A percentile compares a stretch with the other conserved stretches of the same genome.
These are phyloP conservation scores for Ceratitis capitata DNA, from an alignment of 1,140 invertebrate species.

Conservation along the genomic window DNA sequence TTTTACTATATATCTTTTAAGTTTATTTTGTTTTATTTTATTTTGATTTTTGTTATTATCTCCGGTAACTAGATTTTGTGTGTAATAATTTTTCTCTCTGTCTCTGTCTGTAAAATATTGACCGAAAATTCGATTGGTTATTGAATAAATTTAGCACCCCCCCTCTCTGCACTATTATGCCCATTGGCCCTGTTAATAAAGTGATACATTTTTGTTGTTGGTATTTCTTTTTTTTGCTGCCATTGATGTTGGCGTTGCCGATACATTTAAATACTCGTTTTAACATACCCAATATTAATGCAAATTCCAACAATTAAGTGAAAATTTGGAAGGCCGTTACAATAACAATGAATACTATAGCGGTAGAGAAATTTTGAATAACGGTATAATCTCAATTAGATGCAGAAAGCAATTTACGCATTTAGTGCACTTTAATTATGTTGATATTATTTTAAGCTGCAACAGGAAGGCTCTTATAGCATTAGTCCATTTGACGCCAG, in stretches of 20 bases:
- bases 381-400: not conserved
- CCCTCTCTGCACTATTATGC: not conserved
- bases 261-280: too few species aligned
- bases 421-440: conserved; percentile 28
- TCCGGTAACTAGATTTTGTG: too few species aligned
- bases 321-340: not conserved
- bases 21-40: too few species aligned
- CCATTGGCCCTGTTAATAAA: not conserved
- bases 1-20: too few species aligned
- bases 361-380: too few species aligned
- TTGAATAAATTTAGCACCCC: too few species aligned
- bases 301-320: conserved; percentile 2
- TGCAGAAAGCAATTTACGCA: conserved; percentile 21
- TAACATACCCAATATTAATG: not conserved
- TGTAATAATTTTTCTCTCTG: too few species aligned
- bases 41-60: too few species aligned
- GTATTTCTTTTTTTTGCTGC: not conserved
- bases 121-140: too few species aligned
- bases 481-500: not conserved
- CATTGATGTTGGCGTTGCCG: too few species aligned
- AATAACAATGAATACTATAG: not conserved
- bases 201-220: not conserved
- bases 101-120: too few species aligned
- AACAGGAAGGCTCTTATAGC: not conserved
- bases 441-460: not conserved